Evolutionary conservation across 2,888 invertebrate species (phyloP), one percentile per base, ranked within the genome.

Genomic region (Drosophila imparisetae): DNA sequence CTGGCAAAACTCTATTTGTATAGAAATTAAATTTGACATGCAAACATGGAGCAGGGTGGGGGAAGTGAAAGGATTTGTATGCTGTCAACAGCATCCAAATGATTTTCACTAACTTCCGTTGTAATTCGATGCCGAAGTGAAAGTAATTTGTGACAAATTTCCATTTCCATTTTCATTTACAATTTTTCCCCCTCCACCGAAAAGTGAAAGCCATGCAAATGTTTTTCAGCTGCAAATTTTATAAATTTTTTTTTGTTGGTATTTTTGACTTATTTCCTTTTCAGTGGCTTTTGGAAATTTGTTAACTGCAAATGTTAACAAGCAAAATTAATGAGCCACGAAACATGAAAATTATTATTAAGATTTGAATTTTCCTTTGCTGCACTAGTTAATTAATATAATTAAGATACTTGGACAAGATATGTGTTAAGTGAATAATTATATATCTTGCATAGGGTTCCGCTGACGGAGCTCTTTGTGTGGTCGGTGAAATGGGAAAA

Each of bases 71-170:
- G 90, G 83, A 89, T 89, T 87, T 45, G 24, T 24, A 45, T 45
- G 45, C 80, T 83, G 77, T 81, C 79, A 81, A 78, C 75, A 55
- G 40, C 48, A 40, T 24, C 45, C 15, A 45, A 45, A 4, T 60
- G 55, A 53, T 53, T 15, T 53, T 11, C 13, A 24, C 38, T 57
- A 40, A 57, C 67, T 88, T 80, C 74, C 67, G 81, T 27, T 49
- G 68, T 75, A 80, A 90, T 63, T 60, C 70, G 75, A 90, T 62
- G 36, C 72, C 70, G 15, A 29, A 89, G 89, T 77, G 86, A 90
- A 90, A 90, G 86, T 86, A 86, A 86, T 86, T 86, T 90, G 90
- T 74, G 90, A 86, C 86, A 89, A 86, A 90, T 86, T 86, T 89
- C 32, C 52, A 38, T 64, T 81, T 29, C 3, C 3, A 27, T 27